Evolutionary conservation across 2,113 vertebrate species (phyloP), one percentile per base, ranked within the genome.

Genomic region (Megaceryle torquata): DNA sequence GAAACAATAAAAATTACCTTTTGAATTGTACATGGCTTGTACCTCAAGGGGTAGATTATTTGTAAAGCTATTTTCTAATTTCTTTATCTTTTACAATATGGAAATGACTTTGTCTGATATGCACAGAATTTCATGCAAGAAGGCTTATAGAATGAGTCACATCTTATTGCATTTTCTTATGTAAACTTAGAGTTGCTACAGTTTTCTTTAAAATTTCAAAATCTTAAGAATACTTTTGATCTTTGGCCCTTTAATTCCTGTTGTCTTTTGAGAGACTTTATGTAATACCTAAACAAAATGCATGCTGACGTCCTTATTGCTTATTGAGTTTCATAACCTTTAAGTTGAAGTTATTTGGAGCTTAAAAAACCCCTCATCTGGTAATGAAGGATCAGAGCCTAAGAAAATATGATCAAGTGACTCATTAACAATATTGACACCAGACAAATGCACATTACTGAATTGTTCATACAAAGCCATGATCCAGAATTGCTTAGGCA

Each of bases 231-330:
- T 1, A 33, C 57, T 77, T 60, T 65, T 33, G 31, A 50, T 19
- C 26, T 74, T 46, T 51, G 12, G 2, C 35, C 57, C 18, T 91
- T 74, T 26, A 48, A 26, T 59, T 82, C 14, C 11, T 53, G 9
- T 65, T 88, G 21, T 6, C 7, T 37, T 86, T 69, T 41, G 28
- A 20, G 31, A 15, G 13, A 74, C 31, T 82, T 65, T 28, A 20
- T 8, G 20, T 6, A 19, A 71, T 10, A 72, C 1, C 43, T 44
- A 37, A 70, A 17, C 17, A 64, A 88, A 88, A 84, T 6, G 7
- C 8, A 29, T 0, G 0, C 46, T 26, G 28, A 77, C 54, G 13
- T 71, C 19, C 35, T 50, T 46, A 22, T 43, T 78, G 9, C 33
- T 70, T 46, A 21, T 3, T 68, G 39, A 68, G 8, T 70, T 86